These are phyloP conservation scores for Drosophila bocki DNA, from an alignment of 1,140 invertebrate species.

Conservation along the genomic window DNA sequence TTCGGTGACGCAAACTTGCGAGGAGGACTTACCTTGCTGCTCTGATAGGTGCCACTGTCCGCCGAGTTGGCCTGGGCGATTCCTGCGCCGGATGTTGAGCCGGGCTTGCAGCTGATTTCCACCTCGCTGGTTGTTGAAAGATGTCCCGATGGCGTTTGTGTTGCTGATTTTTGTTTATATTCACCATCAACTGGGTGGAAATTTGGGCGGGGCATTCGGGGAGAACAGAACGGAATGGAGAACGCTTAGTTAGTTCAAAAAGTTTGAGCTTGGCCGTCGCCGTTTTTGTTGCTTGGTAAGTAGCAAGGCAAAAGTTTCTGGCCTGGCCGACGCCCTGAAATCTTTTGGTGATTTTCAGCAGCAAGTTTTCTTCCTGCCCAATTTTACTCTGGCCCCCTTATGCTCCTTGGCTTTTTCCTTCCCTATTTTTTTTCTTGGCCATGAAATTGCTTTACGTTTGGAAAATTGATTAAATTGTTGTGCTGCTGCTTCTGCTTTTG, in stretches of 20 bases:
- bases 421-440: constrained; percentile 36
- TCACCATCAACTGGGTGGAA: constrained; percentile 81
- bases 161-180: constrained; percentile 86
- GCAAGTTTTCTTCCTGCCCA: constrained; percentile 60
- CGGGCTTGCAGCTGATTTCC: constrained; percentile 84
- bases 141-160: constrained; percentile 85
- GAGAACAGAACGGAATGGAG: constrained; percentile 25
- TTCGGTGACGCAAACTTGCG: constrained; percentile 53
- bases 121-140: constrained; percentile 84
- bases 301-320: constrained; percentile 67
- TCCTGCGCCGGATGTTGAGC: constrained; percentile 61
- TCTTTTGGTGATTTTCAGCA: constrained; percentile 71
- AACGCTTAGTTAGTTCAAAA: constrained; percentile 68
- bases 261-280: constrained; percentile 50
- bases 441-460: constrained; percentile 76
- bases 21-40: constrained; percentile 79
- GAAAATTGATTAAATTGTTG: constrained; percentile 82
- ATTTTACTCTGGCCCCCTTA: constrained; percentile 38
- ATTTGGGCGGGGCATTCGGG: constrained; percentile 8
- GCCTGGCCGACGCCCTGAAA: constrained; percentile 50
- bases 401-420: constrained; percentile 19
- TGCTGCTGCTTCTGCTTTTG: constrained; percentile 52
- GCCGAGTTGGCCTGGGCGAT: constrained; percentile 51
- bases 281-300: constrained; percentile 59
- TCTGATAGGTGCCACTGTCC: constrained; percentile 79